Conservation (phyloP, 2,797 vertebrate genomes). For the Paedocypris micromegethes region DNA sequence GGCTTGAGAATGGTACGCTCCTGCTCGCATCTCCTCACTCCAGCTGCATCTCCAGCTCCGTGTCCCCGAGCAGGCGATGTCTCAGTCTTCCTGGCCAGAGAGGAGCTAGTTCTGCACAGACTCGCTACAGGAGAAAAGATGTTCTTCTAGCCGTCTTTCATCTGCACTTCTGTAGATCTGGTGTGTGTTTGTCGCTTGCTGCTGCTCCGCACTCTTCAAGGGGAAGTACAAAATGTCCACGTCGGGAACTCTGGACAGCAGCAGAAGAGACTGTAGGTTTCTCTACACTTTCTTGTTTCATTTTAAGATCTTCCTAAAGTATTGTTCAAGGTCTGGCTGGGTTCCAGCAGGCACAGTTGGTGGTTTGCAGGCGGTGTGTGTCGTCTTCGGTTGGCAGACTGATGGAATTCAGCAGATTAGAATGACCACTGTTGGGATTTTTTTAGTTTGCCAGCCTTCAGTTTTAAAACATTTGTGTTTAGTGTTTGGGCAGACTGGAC, state of each 20-base stretch:
- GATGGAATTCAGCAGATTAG: slow-evolving; percentile 22
- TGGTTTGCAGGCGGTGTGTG: slow-evolving; percentile 17
- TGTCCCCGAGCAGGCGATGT: slow-evolving; percentile 48
- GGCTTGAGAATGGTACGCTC: slow-evolving; percentile 71
- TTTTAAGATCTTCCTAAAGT: slow-evolving; percentile 1
- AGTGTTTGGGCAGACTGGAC: too few species aligned
- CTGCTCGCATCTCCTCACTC: slow-evolving; percentile 57
- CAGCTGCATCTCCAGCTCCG: slow-evolving; percentile 39
- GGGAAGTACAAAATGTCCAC: slow-evolving; percentile 72
- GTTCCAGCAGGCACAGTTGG: slow-evolving; percentile 2
- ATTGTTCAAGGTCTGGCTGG: slow-evolving; percentile 11
- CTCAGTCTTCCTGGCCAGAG: slow-evolving; percentile 49
- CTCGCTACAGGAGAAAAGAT: slow-evolving; percentile 21
- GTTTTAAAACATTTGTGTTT: too few species aligned
- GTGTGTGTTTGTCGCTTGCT: slow-evolving; percentile 2
- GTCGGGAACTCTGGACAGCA: slow-evolving; percentile 70
- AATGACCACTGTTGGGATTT: slow-evolving; percentile 16
- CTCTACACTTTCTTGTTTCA: slow-evolving; percentile 48
- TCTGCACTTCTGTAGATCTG: slow-evolving; percentile 10
- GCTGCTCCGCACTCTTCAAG: slow-evolving; percentile 50
- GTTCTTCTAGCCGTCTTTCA: slow-evolving; percentile 39
- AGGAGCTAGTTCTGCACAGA: slow-evolving; percentile 12
- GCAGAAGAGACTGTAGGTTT: slow-evolving; percentile 74
- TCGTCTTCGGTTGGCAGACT: slow-evolving; percentile 25
- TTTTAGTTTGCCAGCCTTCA: neutral